phyloP scores from a whole-genome alignment of 1,140 invertebrate genomes.

The Dufourea novaeangliae region DNA sequence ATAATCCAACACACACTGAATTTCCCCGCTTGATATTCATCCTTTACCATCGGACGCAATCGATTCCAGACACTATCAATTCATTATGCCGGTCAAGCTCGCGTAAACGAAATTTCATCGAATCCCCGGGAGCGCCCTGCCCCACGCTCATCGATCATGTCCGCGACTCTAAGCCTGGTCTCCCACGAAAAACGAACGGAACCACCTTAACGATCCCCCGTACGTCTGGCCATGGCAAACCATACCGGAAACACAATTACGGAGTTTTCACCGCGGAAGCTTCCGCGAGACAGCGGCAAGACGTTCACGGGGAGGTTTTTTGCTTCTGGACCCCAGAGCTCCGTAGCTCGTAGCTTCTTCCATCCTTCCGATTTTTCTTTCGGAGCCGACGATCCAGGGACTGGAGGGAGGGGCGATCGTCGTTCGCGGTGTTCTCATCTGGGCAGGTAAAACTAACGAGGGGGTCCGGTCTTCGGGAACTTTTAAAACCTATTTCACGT shows the following conservation, averaged over 20 bases:
- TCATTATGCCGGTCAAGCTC: constrained; percentile 31
- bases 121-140: constrained; percentile 50
- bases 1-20: not conserved
- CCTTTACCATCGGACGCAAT: not conserved
- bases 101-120: constrained; percentile 48
- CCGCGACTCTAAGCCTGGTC: constrained; percentile 15
- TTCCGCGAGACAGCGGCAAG: constrained; percentile 32
- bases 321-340: not conserved
- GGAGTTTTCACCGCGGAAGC: constrained; percentile 35
- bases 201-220: constrained; percentile 29
- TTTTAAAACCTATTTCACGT: constrained; percentile 36
- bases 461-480: constrained; percentile 41
- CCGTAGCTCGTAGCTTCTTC: not conserved
- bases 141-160: constrained; percentile 57
- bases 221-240: not conserved
- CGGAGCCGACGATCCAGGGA: not conserved
- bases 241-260: constrained; percentile 49
- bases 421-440: constrained; percentile 16
- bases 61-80: constrained; percentile 51
- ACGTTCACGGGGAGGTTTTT: constrained; percentile 47
- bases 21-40: not conserved
- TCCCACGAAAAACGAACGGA: constrained; percentile 35
- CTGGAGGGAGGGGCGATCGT: not conserved
- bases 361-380: constrained; percentile 16
- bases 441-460: constrained; percentile 50